Percentiles rank a stretch among this genome's conserved stretches.
phyloP scores from a whole-genome alignment of 1,140 invertebrate species.

The Euglossa dilemma region DNA sequence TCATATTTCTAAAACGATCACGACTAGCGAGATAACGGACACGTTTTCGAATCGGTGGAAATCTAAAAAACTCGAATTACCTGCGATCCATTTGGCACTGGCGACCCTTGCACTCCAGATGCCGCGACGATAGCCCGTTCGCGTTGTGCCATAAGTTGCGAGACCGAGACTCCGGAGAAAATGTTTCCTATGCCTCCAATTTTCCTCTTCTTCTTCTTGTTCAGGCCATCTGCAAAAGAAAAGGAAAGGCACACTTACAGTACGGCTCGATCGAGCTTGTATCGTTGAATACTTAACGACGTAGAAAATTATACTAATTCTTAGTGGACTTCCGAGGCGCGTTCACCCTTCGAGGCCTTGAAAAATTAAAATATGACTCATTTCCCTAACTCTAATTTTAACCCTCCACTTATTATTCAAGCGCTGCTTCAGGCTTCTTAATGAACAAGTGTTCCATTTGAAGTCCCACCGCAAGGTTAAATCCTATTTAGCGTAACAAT shows the following conservation, averaged over 20 bases:
- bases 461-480: conserved; percentile 60
- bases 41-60: conserved; percentile 4
- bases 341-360: conserved; percentile 18
- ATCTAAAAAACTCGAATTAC: conserved; percentile 64
- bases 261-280: not conserved
- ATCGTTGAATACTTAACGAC: too few relatives aligned
- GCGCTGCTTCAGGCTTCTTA: conserved; percentile 50
- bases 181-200: conserved; percentile 82
- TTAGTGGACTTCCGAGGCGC: not conserved
- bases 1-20: too few relatives aligned
- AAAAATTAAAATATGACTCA: conserved; percentile 57
- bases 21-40: too few relatives aligned
- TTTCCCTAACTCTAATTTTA: conserved; percentile 47
- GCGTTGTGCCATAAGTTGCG: conserved; percentile 86
- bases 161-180: conserved; percentile 85
- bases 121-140: conserved; percentile 81
- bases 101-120: conserved; percentile 71
- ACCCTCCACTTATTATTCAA: conserved; percentile 56
- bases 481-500: conserved; percentile 60
- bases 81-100: conserved; percentile 77
- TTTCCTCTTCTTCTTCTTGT: conserved; percentile 87
- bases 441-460: conserved; percentile 63
- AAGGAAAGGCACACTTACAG: not conserved
- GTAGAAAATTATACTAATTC: not conserved
- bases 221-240: conserved; percentile 82